Evolutionary conservation across 2,113 vertebrate genomes (phyloP), one percentile per base, ranked within the genome.

Genomic region (Morone chrysops): DNA sequence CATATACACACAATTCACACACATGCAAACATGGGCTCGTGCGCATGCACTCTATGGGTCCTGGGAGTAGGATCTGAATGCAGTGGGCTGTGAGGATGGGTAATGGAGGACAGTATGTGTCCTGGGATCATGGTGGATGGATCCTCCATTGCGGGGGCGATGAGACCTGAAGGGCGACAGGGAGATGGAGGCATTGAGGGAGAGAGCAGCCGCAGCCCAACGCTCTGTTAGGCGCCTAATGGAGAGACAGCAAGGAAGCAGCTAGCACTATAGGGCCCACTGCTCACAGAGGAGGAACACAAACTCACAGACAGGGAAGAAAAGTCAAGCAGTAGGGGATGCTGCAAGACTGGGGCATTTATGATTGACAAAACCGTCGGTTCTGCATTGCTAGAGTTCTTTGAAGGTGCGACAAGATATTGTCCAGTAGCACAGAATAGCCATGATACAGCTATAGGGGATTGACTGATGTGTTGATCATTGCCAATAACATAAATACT

Each of bases 211-310:
- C 89, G 73, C 89, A 82, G 87, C 89, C 90, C 90, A 92, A 91
- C 80, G 93, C 94, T 94, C 94, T 93, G 94, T 93, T 95, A 94
- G 92, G 92, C 84, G 65, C 92, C 92, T 95, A 94, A 94, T 95
- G 94, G 90, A 92, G 92, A 93, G 92, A 89, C 83, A 67, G 90
- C 87, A 65, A 92, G 90, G 89, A 94, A 90, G 88, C 92, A 80
- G 91, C 87, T 60, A 91, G 87, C 82, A 78, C 90, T 88, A 81
- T 87, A 82, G 90, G 94, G 90, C 94, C 92, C 86, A 74, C 59
- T 85, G 92, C 91, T 90, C 88, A 88, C 83, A 91, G 86, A 92
- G 84, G 78, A 73, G 75, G 65, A 89, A 87, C 89, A 80, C 84
- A 90, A 92, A 85, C 88, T 75, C 81, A 61, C 57, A 86, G 80